These are phyloP conservation scores for Thyatira batis DNA, from an alignment of 2,888 invertebrate genomes.

Conservation along the genomic window DNA sequence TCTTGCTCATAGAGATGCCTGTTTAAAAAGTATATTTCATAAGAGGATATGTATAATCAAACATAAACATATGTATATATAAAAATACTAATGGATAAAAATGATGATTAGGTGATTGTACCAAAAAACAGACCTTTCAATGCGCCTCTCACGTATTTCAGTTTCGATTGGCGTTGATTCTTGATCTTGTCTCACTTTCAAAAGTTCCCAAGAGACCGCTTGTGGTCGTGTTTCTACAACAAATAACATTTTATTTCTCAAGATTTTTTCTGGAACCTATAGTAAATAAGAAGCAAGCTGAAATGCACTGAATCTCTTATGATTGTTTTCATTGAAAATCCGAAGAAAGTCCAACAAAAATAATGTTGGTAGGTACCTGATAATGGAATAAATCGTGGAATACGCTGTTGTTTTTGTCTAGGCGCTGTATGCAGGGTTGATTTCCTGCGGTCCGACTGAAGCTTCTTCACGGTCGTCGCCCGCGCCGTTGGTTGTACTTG, in stretches of 20 bases:
- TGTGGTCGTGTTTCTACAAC: constrained; percentile 60
- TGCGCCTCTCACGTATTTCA: constrained; percentile 79
- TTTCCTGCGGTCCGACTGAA: constrained; percentile 42
- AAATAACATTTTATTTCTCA: background rate
- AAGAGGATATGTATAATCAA: no score
- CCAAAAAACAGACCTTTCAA: constrained; percentile 60
- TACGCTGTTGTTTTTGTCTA: constrained; percentile 47
- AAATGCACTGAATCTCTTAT: no score
- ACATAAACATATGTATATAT: background rate
- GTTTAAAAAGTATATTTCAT: no score
- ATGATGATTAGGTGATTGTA: background rate
- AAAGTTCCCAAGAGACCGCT: constrained; percentile 65
- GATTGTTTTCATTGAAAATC: background rate
- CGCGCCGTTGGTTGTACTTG: constrained; percentile 15
- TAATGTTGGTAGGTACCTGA: constrained; percentile 49
- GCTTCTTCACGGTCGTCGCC: constrained; percentile 33
- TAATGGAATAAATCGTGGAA: constrained; percentile 57
- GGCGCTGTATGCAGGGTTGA: constrained; percentile 43
- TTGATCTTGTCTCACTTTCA: constrained; percentile 60
- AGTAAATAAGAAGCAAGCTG: background rate
- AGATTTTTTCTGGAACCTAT: background rate
- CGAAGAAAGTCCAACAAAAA: background rate
- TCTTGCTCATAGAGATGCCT: constrained; percentile 86
- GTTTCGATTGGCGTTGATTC: constrained; percentile 76
- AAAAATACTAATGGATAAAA: background rate